Base-by-base conservation (phyloP, 2,888 invertebrate species). In the Pammene fasciana region DNA sequence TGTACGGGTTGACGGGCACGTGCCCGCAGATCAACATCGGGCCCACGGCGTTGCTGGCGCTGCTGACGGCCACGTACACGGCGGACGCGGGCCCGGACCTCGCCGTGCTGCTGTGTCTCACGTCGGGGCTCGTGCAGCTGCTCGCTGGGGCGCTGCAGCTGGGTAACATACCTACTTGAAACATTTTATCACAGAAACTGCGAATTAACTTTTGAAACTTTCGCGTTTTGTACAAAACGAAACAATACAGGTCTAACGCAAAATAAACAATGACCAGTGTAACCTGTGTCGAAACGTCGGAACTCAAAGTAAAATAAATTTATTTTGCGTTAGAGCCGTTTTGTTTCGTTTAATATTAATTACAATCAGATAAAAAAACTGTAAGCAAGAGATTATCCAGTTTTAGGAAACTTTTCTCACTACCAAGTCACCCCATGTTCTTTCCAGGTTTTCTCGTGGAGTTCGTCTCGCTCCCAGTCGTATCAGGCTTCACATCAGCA, bases 1-100 rank as follows among this genome's bases (percentile, higher is more conserved):
- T 97, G 14, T 97, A 97, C 88, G 94, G 94, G 16, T 72, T 96
- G n/a, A 94, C 97, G 84, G 97, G 97, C 0, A 96, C 96, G 5
- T 93, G 94, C 71, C 94, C 94, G 5, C 95, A 95, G 83, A 93
- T 95, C 73, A 95, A 94, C 84, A 88, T 91, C 11, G 92, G 92
- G 0, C 97, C 97, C 1, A 96, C 97, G 0, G 96, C 97, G 16
- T 93, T 97, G 45, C 92, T 97, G 80, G 96, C 96, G 0, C 93
- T 97, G 0, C 93, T 97, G 72, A 96, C 96, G 0, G 94, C 94
- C 76, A 94, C 95, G 0, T 95, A 95, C 78, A 94, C 94, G 0
- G 90, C 91, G 72, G 93, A 92, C 5, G 93, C 93, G 6, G 93
- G 92, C 71, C 89, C 94, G 6, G 95, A 95, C 75, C 93, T 94